Base-by-base conservation (phyloP, 2,797 vertebrate genomes). In the Xenops minutus region DNA sequence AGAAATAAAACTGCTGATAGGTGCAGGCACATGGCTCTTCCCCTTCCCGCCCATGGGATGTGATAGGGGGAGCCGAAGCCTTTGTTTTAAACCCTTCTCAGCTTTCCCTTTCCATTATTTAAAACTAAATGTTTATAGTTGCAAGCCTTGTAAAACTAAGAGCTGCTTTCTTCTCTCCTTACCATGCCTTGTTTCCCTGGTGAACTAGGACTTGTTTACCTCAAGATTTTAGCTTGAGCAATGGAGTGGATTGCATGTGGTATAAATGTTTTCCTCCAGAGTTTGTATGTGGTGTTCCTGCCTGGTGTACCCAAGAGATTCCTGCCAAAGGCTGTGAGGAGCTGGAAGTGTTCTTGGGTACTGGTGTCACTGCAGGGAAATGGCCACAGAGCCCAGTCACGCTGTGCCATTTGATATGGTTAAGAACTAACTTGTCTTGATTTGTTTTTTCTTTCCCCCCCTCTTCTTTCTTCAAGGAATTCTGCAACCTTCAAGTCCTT, bases 401-500 rank as follows among this genome's bases (percentile, higher is more conserved):
- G 5, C 43, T 12, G 27, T 2, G 6, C 1, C 6, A 20, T 64
- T 62, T 73, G 26, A 18, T 58, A 30, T 34, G 4, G 9, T 30
- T 52, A 55, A 71, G 23, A 58, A 20, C 21, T 34, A 17, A 48
- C 27, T 78, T 37, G 12, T 61, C 44, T 63, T 88, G 44, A 75
- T 71, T n/a, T n/a, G n/a, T n/a, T n/a, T n/a, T 71, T 68, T 46
- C 18, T 26, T 46, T 6, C 4, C 24, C 13, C 37, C 17, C 18
- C 18, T 17, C 16, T 86, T 54, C 48, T 90, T 93, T 74, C 84
- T 92, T 94, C 39, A 97, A 99, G 99, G 98, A 99, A 99, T 97
- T 99, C 99, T 37, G 94, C 99, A 2, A 99, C 99, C 88, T 99
- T 99, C 98, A 99, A 99, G 97, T 99, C 99, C 0, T 99, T 99